Base-by-base conservation (phyloP, 2,113 vertebrate species). In the Pachycephala philippinensis region DNA sequence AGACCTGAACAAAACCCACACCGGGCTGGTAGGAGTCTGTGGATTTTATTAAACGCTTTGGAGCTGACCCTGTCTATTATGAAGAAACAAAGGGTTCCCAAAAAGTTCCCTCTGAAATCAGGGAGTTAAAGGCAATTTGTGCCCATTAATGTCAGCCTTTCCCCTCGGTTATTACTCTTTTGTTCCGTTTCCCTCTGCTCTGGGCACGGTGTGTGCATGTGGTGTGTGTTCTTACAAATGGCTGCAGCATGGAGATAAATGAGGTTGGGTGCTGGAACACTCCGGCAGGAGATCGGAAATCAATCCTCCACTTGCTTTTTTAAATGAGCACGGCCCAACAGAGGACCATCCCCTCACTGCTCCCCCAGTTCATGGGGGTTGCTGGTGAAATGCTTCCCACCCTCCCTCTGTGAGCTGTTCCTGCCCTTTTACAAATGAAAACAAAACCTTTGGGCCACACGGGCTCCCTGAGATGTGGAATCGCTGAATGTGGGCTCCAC, bases 211-310 rank as follows among this genome's bases (percentile, higher is more conserved):
- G 74, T 94, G 95, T 7, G 6, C 56, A 15, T 85, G 93, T 88
- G 52, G 81, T 44, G 20, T 83, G 39, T 88, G 75, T 70, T 87
- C 82, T 89, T 93, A 94, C 89, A 89, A 72, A 95, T 39, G 91
- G 87, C 89, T 89, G 80, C 89, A 87, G 87, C 1, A 94, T 69
- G 89, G 91, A 95, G 95, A 95, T 93, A 95, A 94, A 96, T 96
- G 91, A 47, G 94, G 47, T 31, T 44, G 82, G 87, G 70, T 69
- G 89, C 84, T 68, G 89, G 91, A 95, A 86, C 84, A 37, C 74
- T 87, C 69, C 13, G 37, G 50, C 81, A 76, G 87, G 65, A 96
- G 94, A 89, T 94, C 0, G 23, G 87, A 95, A 96, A 95, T 97
- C 86, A 90, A 89, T 94, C 95, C 80, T 72, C 50, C 74, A 26